These are phyloP conservation scores for Lepidocyrtinus sp. DNA, from an alignment of 2,888 invertebrate species.

Conservation along the genomic window DNA sequence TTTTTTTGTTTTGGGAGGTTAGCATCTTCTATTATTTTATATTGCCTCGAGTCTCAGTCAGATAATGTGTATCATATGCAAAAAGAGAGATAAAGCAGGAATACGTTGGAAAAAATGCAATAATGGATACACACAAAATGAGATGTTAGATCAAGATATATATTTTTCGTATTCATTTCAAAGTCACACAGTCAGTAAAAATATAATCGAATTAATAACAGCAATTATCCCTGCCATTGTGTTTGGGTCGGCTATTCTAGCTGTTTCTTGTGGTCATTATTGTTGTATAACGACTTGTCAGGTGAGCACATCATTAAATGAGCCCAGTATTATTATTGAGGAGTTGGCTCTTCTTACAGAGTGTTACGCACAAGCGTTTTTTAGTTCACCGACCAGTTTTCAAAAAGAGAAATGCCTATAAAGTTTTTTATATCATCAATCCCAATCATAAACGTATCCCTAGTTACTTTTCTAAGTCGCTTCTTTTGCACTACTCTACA, in stretches of 20 bases:
- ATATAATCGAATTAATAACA: slow-evolving; percentile 55
- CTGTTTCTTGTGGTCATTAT: slow-evolving; percentile 41
- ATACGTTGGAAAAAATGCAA: no score
- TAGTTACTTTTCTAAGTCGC: no score
- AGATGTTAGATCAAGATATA: slow-evolving; percentile 6
- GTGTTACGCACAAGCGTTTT: slow-evolving; percentile 12
- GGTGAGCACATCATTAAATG: slow-evolving; percentile 49
- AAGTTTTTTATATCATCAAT: no score
- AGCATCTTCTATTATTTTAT: not conserved
- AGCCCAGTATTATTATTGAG: slow-evolving; percentile 44
- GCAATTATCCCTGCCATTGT: slow-evolving; percentile 54
- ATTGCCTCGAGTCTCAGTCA: not conserved
- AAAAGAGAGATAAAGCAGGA: not conserved
- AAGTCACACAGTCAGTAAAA: slow-evolving; percentile 10
- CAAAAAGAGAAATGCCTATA: no score
- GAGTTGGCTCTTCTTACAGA: not conserved
- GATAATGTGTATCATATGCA: not conserved
- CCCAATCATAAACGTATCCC: no score
- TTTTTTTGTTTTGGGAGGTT: not conserved
- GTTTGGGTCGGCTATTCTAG: slow-evolving; percentile 21
- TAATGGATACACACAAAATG: no score
- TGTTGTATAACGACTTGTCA: slow-evolving; percentile 53
- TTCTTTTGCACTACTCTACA: no score
- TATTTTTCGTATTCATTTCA: not conserved
- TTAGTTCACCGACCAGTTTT: slow-evolving; percentile 35